Conservation (phyloP, 1,140 invertebrate genomes). For the Dendroctonus valens region DNA sequence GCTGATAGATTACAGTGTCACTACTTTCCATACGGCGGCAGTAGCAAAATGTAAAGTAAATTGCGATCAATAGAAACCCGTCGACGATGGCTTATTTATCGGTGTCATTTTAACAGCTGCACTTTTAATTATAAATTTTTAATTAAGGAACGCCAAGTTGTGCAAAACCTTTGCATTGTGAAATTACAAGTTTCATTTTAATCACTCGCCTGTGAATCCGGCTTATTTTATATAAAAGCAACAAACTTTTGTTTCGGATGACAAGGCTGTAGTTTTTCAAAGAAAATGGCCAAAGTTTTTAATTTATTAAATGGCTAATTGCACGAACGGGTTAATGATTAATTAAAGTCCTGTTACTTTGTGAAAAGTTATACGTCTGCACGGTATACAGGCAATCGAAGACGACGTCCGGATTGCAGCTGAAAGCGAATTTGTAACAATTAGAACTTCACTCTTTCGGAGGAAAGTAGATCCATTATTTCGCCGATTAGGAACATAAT, state of each 20-base stretch:
- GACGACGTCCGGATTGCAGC: background rate
- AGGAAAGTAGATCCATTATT: conserved; percentile 23
- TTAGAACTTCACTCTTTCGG: conserved; percentile 1
- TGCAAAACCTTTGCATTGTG: background rate
- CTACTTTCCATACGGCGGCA: no score
- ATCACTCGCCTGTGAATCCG: background rate
- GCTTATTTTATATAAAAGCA: conserved; percentile 1
- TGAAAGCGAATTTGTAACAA: conserved; percentile 5
- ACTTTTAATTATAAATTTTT: conserved; percentile 5
- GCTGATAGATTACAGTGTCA: no score
- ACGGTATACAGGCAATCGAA: background rate
- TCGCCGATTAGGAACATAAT: conserved; percentile 29
- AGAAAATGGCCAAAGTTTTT: background rate
- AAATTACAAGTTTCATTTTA: background rate
- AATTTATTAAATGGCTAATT: background rate
- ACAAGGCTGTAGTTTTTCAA: background rate
- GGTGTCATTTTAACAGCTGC: background rate
- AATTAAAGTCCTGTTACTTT: background rate
- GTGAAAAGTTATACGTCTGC: background rate
- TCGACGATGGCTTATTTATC: background rate
- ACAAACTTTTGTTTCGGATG: conserved; percentile 1
- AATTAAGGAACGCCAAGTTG: background rate
- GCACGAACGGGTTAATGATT: no score
- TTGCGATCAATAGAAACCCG: no score
- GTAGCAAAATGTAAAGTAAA: no score